Conservation (phyloP, 2,113 vertebrate species). For the Ia io region DNA sequence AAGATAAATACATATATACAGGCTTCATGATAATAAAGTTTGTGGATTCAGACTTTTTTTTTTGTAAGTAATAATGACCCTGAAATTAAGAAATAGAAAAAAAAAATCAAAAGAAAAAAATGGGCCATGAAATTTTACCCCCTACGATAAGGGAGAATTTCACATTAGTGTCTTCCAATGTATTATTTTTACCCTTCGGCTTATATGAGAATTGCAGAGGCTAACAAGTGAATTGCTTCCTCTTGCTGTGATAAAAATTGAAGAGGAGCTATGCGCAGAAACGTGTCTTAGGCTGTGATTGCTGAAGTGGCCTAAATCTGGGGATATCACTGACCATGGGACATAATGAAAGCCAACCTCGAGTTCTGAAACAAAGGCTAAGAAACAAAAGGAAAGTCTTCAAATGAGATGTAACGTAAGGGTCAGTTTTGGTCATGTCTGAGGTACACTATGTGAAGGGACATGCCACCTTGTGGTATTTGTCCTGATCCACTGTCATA, state of each 20-base stretch:
- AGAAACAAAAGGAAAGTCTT: background rate
- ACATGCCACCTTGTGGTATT: background rate
- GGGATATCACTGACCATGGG: background rate
- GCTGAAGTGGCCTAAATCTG: constrained; percentile 23
- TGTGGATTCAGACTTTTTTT: background rate
- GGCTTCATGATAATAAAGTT: background rate
- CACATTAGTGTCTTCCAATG: background rate
- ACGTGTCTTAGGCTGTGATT: background rate
- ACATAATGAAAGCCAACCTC: background rate
- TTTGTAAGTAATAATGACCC: background rate
- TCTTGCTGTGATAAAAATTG: constrained; percentile 22
- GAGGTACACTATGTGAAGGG: background rate
- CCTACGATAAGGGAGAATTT: constrained; percentile 14
- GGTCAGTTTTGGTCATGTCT: background rate
- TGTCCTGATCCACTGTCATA: background rate
- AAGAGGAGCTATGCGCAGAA: background rate
- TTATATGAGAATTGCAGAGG: constrained; percentile 31
- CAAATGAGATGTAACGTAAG: background rate
- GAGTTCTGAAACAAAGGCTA: constrained; percentile 45
- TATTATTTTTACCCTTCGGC: constrained; percentile 46
- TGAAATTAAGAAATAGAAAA: constrained; percentile 39
- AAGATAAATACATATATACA: constrained; percentile 17
- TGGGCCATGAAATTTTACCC: constrained; percentile 21
- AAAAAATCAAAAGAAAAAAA: constrained; percentile 60
- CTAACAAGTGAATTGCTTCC: constrained; percentile 9